A percentile compares a stretch with the other conserved stretches of the same genome.
Conservation (phyloP, 2,888 invertebrate genomes). For the Linnaemya vulpina region DNA sequence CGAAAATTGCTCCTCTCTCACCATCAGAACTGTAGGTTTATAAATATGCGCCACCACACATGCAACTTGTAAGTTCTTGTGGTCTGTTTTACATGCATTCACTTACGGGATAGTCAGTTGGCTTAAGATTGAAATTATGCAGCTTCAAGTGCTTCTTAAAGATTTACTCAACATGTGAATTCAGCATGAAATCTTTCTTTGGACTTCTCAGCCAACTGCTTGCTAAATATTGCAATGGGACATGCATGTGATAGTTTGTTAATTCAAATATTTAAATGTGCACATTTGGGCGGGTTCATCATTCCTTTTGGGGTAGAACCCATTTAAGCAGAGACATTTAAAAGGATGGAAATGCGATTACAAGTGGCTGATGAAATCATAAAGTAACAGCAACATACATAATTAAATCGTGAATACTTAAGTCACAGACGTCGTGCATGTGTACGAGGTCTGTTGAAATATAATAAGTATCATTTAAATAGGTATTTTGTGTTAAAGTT, state of each 20-base stretch:
- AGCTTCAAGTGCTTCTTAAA: not conserved
- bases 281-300: too few species aligned
- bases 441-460: too few species aligned
- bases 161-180: not conserved
- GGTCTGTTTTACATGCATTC: slow-evolving; percentile 1
- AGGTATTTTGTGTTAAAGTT: too few species aligned
- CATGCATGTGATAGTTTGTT: not conserved
- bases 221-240: not conserved
- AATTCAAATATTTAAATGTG: not conserved
- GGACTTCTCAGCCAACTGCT: not conserved
- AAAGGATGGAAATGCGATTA: too few species aligned
- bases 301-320: too few species aligned
- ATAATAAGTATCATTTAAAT: too few species aligned
- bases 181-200: not conserved
- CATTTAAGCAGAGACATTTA: too few species aligned
- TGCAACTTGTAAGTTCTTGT: not conserved
- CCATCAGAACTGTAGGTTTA: not conserved
- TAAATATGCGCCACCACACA: not conserved
- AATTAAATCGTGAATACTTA: too few species aligned
- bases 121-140: not conserved
- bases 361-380: too few species aligned
- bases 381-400: too few species aligned
- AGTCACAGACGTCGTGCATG: too few species aligned
- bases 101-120: not conserved
- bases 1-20: not conserved